These are phyloP conservation scores for Cyclina sinensis DNA, from an alignment of 1,140 invertebrate species.

Conservation along the genomic window DNA sequence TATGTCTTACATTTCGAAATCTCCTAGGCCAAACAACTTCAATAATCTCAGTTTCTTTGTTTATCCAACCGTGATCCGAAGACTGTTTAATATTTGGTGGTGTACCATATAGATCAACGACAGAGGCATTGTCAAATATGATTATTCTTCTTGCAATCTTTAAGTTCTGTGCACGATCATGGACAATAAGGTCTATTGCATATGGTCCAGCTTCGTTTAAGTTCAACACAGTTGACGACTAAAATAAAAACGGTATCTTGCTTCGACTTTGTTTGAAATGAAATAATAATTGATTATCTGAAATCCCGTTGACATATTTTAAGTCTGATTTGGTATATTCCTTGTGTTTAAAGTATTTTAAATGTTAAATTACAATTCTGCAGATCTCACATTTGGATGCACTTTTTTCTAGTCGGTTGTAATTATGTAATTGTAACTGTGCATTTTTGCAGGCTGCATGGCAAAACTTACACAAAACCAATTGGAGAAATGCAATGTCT, in stretches of 20 bases:
- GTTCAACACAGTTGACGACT: not conserved
- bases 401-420: too few species aligned
- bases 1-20: not conserved
- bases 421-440: too few species aligned
- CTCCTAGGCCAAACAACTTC: constrained; percentile 4
- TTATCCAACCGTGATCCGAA: constrained; percentile 23
- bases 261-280: too few species aligned
- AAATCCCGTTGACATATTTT: too few species aligned
- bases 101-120: not conserved
- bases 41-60: not conserved
- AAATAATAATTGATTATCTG: too few species aligned
- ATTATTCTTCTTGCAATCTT: constrained; percentile 15
- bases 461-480: too few species aligned
- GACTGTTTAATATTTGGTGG: not conserved
- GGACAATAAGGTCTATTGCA: not conserved
- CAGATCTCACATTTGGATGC: too few species aligned
- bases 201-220: not conserved
- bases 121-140: constrained; percentile 5
- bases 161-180: not conserved
- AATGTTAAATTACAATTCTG: too few species aligned
- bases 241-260: not conserved
- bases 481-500: too few species aligned
- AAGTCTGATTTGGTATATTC: too few species aligned
- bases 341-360: too few species aligned
- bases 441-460: too few species aligned